phyloP scores from a whole-genome alignment of 2,888 invertebrate genomes.

The Calameuta idolon region DNA sequence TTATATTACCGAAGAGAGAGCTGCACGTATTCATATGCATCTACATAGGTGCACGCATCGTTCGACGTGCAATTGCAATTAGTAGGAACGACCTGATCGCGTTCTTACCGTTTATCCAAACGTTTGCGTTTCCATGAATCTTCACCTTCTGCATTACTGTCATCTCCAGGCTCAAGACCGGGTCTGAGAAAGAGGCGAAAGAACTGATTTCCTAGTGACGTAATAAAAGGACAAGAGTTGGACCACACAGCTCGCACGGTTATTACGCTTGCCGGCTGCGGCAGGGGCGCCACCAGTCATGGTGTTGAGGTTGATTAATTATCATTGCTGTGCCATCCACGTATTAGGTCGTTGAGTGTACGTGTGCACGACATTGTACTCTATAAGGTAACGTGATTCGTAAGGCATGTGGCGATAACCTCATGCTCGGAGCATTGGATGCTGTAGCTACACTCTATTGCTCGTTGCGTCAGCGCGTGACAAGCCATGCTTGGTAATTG shows the following conservation, averaged over 20 bases:
- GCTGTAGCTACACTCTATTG: neutral
- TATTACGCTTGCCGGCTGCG: slow-evolving; percentile 44
- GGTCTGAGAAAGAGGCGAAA: neutral
- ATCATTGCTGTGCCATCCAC: slow-evolving; percentile 46
- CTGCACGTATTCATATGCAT: neutral
- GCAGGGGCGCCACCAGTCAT: slow-evolving; percentile 39
- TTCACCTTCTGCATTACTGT: neutral
- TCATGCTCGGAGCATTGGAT: neutral
- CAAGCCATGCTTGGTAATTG: slow-evolving; percentile 24
- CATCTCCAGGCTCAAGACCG: neutral
- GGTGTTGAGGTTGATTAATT: slow-evolving; percentile 55
- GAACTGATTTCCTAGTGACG: neutral
- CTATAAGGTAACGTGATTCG: slow-evolving; percentile 40
- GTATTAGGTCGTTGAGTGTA: slow-evolving; percentile 22
- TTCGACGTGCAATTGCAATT: neutral
- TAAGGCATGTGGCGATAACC: slow-evolving; percentile 26
- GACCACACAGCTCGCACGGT: slow-evolving; percentile 52
- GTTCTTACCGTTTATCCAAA: neutral
- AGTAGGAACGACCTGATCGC: neutral
- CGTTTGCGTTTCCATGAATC: neutral
- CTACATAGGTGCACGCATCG: neutral
- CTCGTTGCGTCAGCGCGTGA: slow-evolving; percentile 29
- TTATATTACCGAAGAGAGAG: neutral
- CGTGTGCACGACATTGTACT: slow-evolving; percentile 41
- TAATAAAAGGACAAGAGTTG: slow-evolving; percentile 32